Conservation (phyloP, 2,113 vertebrate genomes). For the Sinosuthora webbiana region DNA sequence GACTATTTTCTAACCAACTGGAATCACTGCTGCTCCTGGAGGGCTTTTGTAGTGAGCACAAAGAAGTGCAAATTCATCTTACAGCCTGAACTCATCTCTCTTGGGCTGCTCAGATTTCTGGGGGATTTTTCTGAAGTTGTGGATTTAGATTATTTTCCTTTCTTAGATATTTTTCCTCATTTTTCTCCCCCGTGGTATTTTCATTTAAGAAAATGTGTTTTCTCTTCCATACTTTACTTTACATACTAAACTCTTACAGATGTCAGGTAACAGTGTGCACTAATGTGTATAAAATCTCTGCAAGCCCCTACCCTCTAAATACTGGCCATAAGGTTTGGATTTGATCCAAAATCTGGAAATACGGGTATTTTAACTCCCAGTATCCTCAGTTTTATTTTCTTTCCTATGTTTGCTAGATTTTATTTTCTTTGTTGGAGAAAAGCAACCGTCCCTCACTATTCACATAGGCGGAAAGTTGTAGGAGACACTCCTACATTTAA, state of each 20-base stretch:
- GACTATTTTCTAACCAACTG: background rate
- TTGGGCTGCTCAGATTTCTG: background rate
- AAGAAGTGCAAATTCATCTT: background rate
- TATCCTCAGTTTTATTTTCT: background rate
- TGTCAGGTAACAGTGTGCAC: background rate
- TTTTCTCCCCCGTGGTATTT: background rate
- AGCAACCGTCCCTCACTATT: background rate
- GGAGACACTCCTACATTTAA: background rate
- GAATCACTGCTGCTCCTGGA: background rate
- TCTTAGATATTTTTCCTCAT: background rate
- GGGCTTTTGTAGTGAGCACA: background rate
- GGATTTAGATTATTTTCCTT: background rate
- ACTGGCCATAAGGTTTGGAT: background rate
- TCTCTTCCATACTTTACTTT: background rate
- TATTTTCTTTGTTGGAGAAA: background rate
- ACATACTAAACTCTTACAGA: background rate
- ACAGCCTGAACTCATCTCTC: background rate
- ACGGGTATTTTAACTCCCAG: accelerated
- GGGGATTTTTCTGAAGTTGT: background rate
- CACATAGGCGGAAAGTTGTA: accelerated
- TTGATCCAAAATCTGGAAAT: background rate
- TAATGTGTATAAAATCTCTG: background rate
- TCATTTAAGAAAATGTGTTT: background rate
- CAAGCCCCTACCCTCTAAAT: background rate
- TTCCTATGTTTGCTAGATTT: background rate